Conservation (phyloP, 2,113 vertebrate genomes). For the Kryptolebias marmoratus region DNA sequence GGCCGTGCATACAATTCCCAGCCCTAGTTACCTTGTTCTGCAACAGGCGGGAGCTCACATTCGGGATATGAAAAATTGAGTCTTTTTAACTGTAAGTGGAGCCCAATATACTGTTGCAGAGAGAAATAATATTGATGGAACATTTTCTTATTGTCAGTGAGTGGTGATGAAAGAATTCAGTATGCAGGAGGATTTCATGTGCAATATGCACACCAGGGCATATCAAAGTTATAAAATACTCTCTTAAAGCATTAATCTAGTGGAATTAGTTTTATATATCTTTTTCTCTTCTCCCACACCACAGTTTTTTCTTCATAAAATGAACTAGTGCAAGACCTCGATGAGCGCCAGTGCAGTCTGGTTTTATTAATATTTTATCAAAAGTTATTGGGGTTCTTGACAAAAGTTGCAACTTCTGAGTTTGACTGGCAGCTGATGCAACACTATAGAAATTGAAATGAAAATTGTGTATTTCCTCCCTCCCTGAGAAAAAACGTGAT, state of each 20-base stretch:
- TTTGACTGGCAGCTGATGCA: constrained; percentile 35
- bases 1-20: constrained; percentile 30
- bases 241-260: constrained; percentile 3
- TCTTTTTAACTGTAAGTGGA: constrained; percentile 29
- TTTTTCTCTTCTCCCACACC: neutral
- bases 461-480: constrained; percentile 10
- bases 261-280: constrained; percentile 1
- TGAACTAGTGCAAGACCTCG: constrained; percentile 9
- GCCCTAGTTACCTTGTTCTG: constrained; percentile 25
- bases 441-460: constrained; percentile 34
- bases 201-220: neutral
- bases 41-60: constrained; percentile 16
- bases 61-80: constrained; percentile 14
- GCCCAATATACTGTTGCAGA: constrained; percentile 25
- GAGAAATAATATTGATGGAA: constrained; percentile 17
- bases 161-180: constrained; percentile 13
- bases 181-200: constrained; percentile 13
- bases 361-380: constrained; percentile 22
- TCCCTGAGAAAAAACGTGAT: constrained; percentile 14
- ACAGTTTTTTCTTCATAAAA: constrained; percentile 3
- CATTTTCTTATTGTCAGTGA: constrained; percentile 17
- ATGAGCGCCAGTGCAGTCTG: neutral
- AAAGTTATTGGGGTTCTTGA: neutral
- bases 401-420: constrained; percentile 1
- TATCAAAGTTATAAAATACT: constrained; percentile 3